Percentiles rank a stretch among this genome's conserved stretches.
phyloP scores from a whole-genome alignment of 2,113 vertebrate species.

The Tauraco erythrolophus region DNA sequence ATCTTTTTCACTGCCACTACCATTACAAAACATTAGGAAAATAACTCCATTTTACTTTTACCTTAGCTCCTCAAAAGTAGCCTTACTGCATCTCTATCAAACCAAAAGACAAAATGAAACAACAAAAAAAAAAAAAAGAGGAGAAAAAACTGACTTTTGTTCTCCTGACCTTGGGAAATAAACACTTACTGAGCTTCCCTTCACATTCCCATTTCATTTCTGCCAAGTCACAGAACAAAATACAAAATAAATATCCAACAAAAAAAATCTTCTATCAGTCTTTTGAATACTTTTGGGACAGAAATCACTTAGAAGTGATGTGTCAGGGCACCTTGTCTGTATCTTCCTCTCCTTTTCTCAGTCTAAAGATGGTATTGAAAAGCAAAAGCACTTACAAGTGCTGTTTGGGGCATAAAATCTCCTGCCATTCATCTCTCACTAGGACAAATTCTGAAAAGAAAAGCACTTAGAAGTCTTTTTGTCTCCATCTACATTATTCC shows the following conservation, averaged over 20 bases:
- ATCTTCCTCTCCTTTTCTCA: neutral
- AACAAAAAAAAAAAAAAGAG: neutral
- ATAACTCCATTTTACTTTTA: neutral
- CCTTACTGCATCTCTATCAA: neutral
- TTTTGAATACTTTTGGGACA: constrained; percentile 3
- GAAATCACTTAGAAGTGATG: constrained; percentile 30
- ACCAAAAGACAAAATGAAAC: neutral
- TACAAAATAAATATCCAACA: constrained; percentile 29
- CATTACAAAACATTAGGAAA: neutral
- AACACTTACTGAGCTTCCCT: neutral
- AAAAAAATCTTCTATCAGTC: constrained; percentile 1
- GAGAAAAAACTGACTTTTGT: neutral
- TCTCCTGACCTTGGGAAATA: constrained; percentile 22
- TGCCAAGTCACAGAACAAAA: constrained; percentile 46
- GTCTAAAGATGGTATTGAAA: neutral
- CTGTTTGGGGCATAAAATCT: constrained; percentile 44
- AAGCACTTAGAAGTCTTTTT: constrained; percentile 25
- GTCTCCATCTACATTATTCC: constrained; percentile 21
- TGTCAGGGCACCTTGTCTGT: constrained; percentile 24
- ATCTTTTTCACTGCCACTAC: neutral
- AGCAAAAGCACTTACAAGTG: constrained; percentile 35
- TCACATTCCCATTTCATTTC: neutral
- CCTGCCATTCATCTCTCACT: constrained; percentile 28
- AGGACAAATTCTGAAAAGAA: constrained; percentile 8
- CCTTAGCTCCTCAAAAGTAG: neutral